Evolutionary conservation across 2,888 invertebrate species (phyloP).

Genomic region (Polyommatus icarus): DNA sequence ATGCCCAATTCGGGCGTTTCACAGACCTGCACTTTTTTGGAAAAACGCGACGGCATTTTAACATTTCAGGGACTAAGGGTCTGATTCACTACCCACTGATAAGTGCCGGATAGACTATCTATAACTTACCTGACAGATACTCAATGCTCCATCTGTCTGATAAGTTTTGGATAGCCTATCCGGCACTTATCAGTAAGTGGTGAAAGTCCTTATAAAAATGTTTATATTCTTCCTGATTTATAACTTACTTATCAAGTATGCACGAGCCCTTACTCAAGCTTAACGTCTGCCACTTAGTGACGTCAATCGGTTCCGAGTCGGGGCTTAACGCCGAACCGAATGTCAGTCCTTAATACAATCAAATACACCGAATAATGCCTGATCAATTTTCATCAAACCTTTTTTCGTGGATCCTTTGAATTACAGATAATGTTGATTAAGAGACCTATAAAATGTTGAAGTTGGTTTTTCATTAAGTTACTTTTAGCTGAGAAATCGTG

Average conservation of each 20-base stretch:
- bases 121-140: no score
- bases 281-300: conserved; percentile 39
- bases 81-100: no score
- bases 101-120: no score
- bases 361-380: conserved; percentile 13
- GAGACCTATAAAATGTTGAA: not conserved
- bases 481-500: no score
- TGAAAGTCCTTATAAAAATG: not conserved
- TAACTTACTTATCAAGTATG: not conserved
- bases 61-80: no score
- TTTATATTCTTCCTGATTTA: not conserved
- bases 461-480: not conserved
- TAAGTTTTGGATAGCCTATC: no score
- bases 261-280: conserved; percentile 30
- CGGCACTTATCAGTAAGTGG: no score
- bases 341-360: conserved; percentile 31
- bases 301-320: conserved; percentile 35
- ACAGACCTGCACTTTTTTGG: no score
- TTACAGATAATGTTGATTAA: not conserved
- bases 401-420: not conserved
- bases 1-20: no score
- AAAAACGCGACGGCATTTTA: no score
- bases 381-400: conserved; percentile 18
- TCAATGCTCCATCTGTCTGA: no score
- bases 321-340: conserved; percentile 34